These are phyloP conservation scores for Agrochola macilenta DNA, from an alignment of 2,888 invertebrate genomes.

Conservation along the genomic window DNA sequence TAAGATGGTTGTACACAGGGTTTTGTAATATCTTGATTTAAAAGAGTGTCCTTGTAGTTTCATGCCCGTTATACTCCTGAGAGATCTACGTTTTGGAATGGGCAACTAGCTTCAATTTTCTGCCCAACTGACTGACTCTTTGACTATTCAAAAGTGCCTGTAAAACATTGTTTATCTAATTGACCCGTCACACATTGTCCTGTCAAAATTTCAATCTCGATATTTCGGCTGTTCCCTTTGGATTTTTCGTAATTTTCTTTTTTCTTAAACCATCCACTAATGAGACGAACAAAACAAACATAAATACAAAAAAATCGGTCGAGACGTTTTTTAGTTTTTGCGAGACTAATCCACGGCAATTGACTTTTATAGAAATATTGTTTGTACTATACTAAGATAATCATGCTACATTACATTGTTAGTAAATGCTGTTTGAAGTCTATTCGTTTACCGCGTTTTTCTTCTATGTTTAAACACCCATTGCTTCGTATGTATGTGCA, in stretches of 20 bases:
- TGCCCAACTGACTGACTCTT: not conserved
- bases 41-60: not conserved
- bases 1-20: too few relatives aligned
- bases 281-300: too few relatives aligned
- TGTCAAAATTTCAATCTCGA: too few relatives aligned
- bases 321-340: too few relatives aligned
- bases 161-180: not conserved
- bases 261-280: too few relatives aligned
- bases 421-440: slow-evolving; percentile 35
- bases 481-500: slow-evolving; percentile 23
- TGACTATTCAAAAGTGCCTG: not conserved
- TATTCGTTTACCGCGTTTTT: slow-evolving; percentile 2
- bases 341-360: too few relatives aligned
- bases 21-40: too few relatives aligned
- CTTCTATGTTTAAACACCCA: slow-evolving; percentile 1
- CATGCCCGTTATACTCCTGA: not conserved
- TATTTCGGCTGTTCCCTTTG: too few relatives aligned
- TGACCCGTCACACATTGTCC: too few relatives aligned
- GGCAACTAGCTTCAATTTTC: not conserved
- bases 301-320: not conserved
- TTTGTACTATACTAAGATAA: not conserved
- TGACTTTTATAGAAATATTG: too few relatives aligned
- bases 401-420: not conserved
- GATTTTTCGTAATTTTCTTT: too few relatives aligned
- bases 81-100: not conserved